phyloP scores from a whole-genome alignment of 2,888 invertebrate species.

The Parapristionchus giblindavisi region DNA sequence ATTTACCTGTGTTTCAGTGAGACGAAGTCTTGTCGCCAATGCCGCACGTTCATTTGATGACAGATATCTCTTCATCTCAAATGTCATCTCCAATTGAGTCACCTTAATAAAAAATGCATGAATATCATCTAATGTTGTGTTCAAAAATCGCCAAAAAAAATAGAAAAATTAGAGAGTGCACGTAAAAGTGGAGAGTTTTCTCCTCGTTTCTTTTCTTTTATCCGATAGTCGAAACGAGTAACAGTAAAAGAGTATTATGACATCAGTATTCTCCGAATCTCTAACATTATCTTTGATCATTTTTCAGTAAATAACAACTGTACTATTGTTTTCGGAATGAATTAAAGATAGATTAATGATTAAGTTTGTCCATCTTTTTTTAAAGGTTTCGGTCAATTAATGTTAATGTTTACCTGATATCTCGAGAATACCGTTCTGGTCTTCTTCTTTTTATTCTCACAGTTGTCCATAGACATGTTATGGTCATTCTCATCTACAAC shows the following conservation, averaged over 20 bases:
- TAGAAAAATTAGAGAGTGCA: too few relatives aligned
- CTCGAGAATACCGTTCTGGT: constrained; percentile 68
- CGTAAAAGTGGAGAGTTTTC: too few relatives aligned
- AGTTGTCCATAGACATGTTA: background rate
- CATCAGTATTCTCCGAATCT: too few relatives aligned
- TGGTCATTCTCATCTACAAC: background rate
- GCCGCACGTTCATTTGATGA: constrained; percentile 60
- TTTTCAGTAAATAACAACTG: too few relatives aligned
- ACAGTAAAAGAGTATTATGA: too few relatives aligned
- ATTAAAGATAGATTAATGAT: too few relatives aligned
- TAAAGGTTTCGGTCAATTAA: background rate
- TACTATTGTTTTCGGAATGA: background rate
- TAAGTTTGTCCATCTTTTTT: background rate
- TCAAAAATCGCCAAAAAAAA: too few relatives aligned
- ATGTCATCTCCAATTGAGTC: constrained; percentile 62
- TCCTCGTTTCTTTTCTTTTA: background rate
- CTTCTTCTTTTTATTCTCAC: constrained; percentile 62
- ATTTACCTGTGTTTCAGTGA: constrained; percentile 66
- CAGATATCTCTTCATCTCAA: constrained; percentile 61
- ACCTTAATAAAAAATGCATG: constrained; percentile 60
- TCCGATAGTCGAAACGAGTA: background rate
- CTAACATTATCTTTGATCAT: too few relatives aligned
- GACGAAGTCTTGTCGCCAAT: constrained; percentile 57
- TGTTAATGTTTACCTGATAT: constrained; percentile 48
- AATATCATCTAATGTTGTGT: too few relatives aligned